Percentiles rank a stretch among this genome's conserved stretches.
These are phyloP conservation scores for Oligia fasciuncula DNA, from an alignment of 2,888 invertebrate species.

Conservation along the genomic window DNA sequence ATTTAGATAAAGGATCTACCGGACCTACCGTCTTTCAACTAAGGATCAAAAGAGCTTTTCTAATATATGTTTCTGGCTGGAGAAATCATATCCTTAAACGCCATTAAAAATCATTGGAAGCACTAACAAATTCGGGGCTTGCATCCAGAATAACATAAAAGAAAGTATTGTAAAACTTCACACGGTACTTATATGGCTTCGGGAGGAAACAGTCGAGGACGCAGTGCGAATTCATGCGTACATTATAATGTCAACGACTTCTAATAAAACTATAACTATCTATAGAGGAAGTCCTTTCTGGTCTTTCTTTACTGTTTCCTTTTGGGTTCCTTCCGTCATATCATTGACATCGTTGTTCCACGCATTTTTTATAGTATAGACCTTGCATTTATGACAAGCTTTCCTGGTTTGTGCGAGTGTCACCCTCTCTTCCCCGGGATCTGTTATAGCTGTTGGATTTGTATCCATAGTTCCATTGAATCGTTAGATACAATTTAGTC, in stretches of 20 bases:
- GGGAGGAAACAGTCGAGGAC: conserved; percentile 65
- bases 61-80: not conserved
- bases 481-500: not conserved
- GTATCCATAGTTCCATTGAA: not conserved
- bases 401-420: not conserved
- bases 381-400: not conserved
- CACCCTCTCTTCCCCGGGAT: not conserved
- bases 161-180: conserved; percentile 54
- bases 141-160: conserved; percentile 36
- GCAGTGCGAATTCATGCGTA: conserved; percentile 63
- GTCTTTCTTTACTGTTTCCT: not conserved
- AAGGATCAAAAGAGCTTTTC: not conserved
- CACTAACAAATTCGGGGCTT: conserved; percentile 10
- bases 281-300: not conserved
- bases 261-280: not conserved
- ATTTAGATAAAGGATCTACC: not conserved
- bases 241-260: conserved; percentile 65
- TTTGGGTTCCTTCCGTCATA: not conserved
- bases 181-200: conserved; percentile 62
- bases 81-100: not conserved
- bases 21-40: not conserved
- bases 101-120: not conserved
- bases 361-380: not conserved
- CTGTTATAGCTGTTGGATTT: not conserved
- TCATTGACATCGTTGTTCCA: not conserved